These are phyloP conservation scores for Ferdinandea cuprea DNA, from an alignment of 2,888 invertebrate genomes.

Conservation along the genomic window DNA sequence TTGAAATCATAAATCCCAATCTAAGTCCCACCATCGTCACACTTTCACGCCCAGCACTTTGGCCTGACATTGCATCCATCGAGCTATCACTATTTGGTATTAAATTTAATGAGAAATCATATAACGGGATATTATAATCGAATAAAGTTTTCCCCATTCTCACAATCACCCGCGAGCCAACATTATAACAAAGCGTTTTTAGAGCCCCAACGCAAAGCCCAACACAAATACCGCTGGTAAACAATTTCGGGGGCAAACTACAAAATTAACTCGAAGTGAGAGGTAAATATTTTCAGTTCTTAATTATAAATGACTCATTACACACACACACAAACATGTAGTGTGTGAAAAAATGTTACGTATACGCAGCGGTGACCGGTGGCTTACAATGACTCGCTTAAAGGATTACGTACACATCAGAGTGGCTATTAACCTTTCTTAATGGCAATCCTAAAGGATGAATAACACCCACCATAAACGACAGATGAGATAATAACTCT, in stretches of 20 bases:
- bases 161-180: neutral
- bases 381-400: neutral
- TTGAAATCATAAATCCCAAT: constrained; percentile 9
- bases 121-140: constrained; percentile 18
- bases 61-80: neutral
- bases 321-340: neutral
- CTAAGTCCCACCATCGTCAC: constrained; percentile 6
- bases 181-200: constrained; percentile 30
- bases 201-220: constrained; percentile 27
- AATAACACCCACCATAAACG: too few species aligned
- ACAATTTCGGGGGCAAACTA: constrained; percentile 26
- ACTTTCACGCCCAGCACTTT: neutral
- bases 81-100: constrained; percentile 10
- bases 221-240: constrained; percentile 21
- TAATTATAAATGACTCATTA: constrained; percentile 42
- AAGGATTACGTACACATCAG: neutral
- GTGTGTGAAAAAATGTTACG: constrained; percentile 2
- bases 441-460: neutral
- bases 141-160: too few species aligned
- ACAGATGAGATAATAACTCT: neutral
- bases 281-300: constrained; percentile 34
- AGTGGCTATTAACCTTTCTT: neutral
- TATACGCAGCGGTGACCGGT: constrained; percentile 4
- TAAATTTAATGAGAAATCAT: constrained; percentile 9
- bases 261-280: constrained; percentile 12